Evolutionary conservation across 1,140 invertebrate genomes (phyloP).

Genomic region (Akabosia matsudoensis): DNA sequence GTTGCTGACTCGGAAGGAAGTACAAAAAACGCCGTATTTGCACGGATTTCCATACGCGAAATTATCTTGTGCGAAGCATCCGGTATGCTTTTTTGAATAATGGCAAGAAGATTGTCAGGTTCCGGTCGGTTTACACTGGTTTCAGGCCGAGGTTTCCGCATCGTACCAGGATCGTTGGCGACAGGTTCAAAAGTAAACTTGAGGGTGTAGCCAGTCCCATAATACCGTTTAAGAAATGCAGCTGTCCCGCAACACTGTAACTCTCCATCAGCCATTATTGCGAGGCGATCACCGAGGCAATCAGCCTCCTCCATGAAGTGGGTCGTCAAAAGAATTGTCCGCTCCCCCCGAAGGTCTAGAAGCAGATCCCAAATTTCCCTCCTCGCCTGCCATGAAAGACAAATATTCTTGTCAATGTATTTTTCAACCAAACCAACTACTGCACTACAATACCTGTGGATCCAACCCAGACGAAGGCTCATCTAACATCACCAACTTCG

Average conservation of each 20-base stretch:
- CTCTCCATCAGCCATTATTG: conserved; percentile 58
- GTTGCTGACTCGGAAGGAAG: background rate
- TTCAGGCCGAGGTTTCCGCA: no score
- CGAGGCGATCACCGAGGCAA: conserved; percentile 59
- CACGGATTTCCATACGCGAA: no score
- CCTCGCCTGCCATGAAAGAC: no score
- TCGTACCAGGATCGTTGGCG: background rate
- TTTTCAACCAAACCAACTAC: no score
- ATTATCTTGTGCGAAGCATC: conserved; percentile 32
- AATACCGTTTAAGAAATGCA: conserved; percentile 58
- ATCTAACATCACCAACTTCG: conserved; percentile 36
- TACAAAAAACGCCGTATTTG: no score
- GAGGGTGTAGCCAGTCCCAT: conserved; percentile 48
- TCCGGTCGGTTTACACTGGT: no score
- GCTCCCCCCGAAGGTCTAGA: conserved; percentile 48
- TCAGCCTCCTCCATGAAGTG: conserved; percentile 63
- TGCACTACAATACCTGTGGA: no score
- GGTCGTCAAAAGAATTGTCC: conserved; percentile 61
- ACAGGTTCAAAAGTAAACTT: background rate
- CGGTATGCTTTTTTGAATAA: conserved; percentile 35
- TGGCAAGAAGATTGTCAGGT: no score
- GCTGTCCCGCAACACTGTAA: conserved; percentile 57
- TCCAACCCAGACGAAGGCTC: conserved; percentile 53
- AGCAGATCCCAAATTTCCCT: conserved; percentile 59
- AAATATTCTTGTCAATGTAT: no score